Evolutionary conservation across 2,888 invertebrate genomes (phyloP).

Genomic region (Euzetes globulus): DNA sequence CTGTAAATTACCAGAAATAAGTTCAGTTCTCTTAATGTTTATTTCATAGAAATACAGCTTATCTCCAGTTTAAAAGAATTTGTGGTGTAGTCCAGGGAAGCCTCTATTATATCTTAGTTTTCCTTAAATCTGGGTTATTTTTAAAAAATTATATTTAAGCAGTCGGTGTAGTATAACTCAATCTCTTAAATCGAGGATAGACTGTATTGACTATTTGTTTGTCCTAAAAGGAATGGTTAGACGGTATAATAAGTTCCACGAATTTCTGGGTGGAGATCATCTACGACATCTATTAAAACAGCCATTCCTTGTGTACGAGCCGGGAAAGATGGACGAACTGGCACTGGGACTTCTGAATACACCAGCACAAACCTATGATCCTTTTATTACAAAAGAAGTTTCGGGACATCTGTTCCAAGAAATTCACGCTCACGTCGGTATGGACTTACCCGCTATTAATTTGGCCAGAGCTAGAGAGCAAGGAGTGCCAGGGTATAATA

Average conservation of each 20-base stretch:
- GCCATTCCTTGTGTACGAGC: constrained; percentile 41
- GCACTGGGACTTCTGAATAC: constrained; percentile 40
- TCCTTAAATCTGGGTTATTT: too few relatives aligned
- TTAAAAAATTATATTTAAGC: too few relatives aligned
- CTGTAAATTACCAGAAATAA: too few relatives aligned
- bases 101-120: too few relatives aligned
- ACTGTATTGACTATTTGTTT: not conserved
- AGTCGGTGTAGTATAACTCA: too few relatives aligned
- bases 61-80: too few relatives aligned
- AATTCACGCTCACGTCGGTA: constrained; percentile 58
- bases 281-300: constrained; percentile 39
- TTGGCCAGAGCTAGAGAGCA: constrained; percentile 88
- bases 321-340: constrained; percentile 41
- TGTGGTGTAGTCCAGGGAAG: too few relatives aligned
- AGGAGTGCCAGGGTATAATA: constrained; percentile 75
- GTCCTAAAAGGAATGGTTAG: constrained; percentile 57
- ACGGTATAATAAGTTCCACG: constrained; percentile 87
- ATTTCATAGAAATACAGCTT: too few relatives aligned
- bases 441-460: constrained; percentile 85
- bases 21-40: too few relatives aligned
- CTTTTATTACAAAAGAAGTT: constrained; percentile 50
- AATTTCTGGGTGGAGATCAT: constrained; percentile 62
- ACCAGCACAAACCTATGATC: constrained; percentile 41
- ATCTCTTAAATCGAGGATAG: too few relatives aligned
- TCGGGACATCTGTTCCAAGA: constrained; percentile 82